These are phyloP conservation scores for Drosophila repletoides DNA, from an alignment of 1,140 invertebrate genomes.

Conservation along the genomic window DNA sequence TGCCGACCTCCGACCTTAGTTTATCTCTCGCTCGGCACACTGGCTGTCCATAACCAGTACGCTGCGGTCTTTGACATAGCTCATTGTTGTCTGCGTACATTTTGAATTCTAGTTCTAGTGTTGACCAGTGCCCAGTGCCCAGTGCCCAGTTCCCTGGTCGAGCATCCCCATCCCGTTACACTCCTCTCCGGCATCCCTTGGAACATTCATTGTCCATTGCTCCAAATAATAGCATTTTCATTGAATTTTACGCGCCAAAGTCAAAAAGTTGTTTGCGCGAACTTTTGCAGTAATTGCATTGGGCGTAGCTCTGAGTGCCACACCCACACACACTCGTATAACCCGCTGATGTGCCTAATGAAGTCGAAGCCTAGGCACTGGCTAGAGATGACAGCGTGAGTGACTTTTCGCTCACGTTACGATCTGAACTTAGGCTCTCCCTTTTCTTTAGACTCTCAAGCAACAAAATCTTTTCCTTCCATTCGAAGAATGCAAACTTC, in stretches of 20 bases:
- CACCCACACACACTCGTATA: conserved; percentile 10
- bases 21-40: neutral
- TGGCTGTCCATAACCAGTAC: conserved; percentile 21
- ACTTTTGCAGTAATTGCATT: conserved; percentile 76
- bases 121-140: neutral
- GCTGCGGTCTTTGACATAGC: conserved; percentile 44
- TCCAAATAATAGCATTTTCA: conserved; percentile 77
- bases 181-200: neutral
- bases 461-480: no score
- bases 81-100: conserved; percentile 61
- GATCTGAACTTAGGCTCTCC: no score
- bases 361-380: conserved; percentile 47
- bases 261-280: conserved; percentile 77
- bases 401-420: no score
- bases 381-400: no score
- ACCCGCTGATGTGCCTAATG: conserved; percentile 44
- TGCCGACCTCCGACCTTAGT: neutral
- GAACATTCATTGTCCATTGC: conserved; percentile 48
- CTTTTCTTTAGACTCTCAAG: no score
- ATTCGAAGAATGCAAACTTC: no score
- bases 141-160: neutral
- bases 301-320: conserved; percentile 16
- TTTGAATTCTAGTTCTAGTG: conserved; percentile 3
- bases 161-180: neutral
- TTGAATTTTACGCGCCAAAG: conserved; percentile 77